Conservation (phyloP, 2,888 invertebrate genomes). For the Cephus runcator region DNA sequence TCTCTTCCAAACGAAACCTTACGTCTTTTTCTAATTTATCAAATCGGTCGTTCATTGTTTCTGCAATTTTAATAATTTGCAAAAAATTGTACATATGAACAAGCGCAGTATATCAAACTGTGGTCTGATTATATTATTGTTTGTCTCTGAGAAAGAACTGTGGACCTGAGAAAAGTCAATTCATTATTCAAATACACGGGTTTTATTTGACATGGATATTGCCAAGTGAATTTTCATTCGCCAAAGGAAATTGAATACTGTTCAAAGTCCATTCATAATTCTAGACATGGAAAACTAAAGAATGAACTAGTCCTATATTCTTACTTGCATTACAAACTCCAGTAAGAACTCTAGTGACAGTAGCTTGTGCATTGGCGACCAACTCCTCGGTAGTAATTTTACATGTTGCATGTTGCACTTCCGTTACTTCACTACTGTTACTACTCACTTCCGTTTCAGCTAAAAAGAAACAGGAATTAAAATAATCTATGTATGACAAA, state of each 20-base stretch:
- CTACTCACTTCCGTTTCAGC: not conserved
- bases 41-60: slow-evolving; percentile 42
- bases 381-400: slow-evolving; percentile 61
- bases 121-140: not conserved
- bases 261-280: not conserved
- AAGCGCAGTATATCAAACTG: not conserved
- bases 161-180: not conserved
- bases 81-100: not conserved
- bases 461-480: not conserved
- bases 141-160: not conserved
- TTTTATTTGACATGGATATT: not conserved
- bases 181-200: not conserved
- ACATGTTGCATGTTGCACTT: slow-evolving; percentile 61
- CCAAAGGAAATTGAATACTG: not conserved
- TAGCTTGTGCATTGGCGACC: slow-evolving; percentile 62
- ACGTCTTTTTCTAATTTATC: slow-evolving; percentile 39
- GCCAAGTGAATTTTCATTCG: not conserved
- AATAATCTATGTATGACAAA: not conserved
- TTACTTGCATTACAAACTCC: slow-evolving; percentile 61
- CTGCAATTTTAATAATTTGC: slow-evolving; percentile 33
- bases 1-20: slow-evolving; percentile 35
- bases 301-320: not conserved
- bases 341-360: slow-evolving; percentile 60
- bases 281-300: not conserved
- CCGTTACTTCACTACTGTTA: slow-evolving; percentile 44